These are phyloP conservation scores for Pantherophis guttatus DNA, from an alignment of 2,113 vertebrate species.

Conservation along the genomic window DNA sequence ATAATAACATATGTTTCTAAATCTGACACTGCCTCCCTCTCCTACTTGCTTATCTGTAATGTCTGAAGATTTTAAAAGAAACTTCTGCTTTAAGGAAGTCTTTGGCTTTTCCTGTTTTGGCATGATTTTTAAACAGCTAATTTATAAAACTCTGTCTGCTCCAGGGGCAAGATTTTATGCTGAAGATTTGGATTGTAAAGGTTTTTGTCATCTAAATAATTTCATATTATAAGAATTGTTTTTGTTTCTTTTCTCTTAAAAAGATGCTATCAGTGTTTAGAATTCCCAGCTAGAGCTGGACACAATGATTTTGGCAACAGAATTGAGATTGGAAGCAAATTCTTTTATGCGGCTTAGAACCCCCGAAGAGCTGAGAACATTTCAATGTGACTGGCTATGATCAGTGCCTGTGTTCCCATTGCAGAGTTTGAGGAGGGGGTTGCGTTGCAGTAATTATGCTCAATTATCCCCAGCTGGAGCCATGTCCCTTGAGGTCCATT, in stretches of 20 bases:
- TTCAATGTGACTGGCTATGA: neutral
- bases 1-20: neutral
- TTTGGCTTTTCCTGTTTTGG: neutral
- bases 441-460: neutral
- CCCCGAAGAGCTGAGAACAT: neutral
- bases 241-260: neutral
- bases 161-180: neutral
- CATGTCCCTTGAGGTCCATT: neutral
- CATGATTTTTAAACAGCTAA: neutral
- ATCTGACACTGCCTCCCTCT: neutral
- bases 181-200: neutral
- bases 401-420: neutral
- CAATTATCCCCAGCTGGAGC: neutral
- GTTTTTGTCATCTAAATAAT: neutral
- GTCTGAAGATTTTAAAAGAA: neutral
- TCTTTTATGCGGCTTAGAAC: neutral
- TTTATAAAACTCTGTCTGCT: neutral
- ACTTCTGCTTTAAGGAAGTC: neutral
- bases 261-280: neutral
- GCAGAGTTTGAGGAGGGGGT: neutral
- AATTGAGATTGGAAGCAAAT: neutral
- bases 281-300: neutral
- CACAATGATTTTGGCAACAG: neutral
- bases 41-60: neutral
- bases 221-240: neutral